Percentiles rank a stretch among this genome's conserved stretches.
Evolutionary conservation across 2,888 invertebrate genomes (phyloP).

Genomic region (Pocota personata): DNA sequence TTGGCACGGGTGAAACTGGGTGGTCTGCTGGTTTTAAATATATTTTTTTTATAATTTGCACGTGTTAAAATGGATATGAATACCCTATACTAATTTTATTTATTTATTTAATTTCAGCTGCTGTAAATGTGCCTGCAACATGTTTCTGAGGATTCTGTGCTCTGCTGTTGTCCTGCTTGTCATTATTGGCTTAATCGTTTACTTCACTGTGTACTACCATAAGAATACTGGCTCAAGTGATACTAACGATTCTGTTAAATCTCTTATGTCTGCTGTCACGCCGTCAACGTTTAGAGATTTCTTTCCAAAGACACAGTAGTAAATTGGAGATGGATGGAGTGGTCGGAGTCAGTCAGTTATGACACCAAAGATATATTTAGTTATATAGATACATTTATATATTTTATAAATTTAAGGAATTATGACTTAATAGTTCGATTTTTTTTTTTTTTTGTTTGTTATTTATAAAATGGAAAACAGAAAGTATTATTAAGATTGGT

Average conservation of each 20-base stretch:
- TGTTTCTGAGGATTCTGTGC: conserved; percentile 78
- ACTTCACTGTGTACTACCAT: conserved; percentile 79
- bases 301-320: conserved; percentile 35
- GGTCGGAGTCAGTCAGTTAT: not conserved
- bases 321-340: not conserved
- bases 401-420: not conserved
- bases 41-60: no score
- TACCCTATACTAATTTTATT: no score
- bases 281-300: conserved; percentile 77
- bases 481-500: not conserved
- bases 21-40: no score
- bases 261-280: conserved; percentile 74
- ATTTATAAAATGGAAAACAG: not conserved
- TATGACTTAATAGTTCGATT: not conserved
- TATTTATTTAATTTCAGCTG: conserved; percentile 76
- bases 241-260: conserved; percentile 63
- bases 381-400: not conserved
- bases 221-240: conserved; percentile 75
- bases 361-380: conserved; percentile 27
- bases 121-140: conserved; percentile 79
- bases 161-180: conserved; percentile 76
- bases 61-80: no score
- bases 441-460: not conserved
- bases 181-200: conserved; percentile 80
- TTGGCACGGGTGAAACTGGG: no score